Percentiles rank a stretch among this genome's conserved stretches.
These are phyloP conservation scores for Lithobius niger DNA, from an alignment of 1,140 invertebrate species.

Conservation along the genomic window DNA sequence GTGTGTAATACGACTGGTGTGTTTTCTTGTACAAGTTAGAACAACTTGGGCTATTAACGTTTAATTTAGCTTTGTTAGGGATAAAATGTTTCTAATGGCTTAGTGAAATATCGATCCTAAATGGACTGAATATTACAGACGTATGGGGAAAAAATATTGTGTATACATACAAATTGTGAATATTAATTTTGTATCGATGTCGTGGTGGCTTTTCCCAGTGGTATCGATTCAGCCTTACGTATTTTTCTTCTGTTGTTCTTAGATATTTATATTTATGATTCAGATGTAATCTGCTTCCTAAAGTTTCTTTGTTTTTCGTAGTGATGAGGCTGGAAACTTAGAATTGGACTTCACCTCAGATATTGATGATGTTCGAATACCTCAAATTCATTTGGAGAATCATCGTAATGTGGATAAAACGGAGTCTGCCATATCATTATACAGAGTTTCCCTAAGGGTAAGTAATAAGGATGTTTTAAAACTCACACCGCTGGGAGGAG, in stretches of 20 bases:
- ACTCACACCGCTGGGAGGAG: background rate
- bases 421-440: background rate
- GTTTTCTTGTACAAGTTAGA: too few species aligned
- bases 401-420: background rate
- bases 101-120: too few species aligned
- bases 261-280: background rate
- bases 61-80: too few species aligned
- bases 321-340: background rate
- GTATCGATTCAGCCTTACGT: too few species aligned
- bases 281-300: too few species aligned
- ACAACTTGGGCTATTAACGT: too few species aligned
- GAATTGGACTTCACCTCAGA: background rate
- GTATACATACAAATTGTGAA: background rate
- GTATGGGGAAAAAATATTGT: too few species aligned
- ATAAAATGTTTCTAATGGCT: too few species aligned
- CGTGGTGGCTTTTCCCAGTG: too few species aligned
- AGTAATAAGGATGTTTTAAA: background rate
- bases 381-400: too few species aligned
- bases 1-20: too few species aligned
- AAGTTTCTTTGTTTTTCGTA: background rate
- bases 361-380: background rate
- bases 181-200: background rate
- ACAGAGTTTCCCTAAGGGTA: background rate
- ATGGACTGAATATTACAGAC: too few species aligned
- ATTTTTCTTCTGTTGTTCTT: background rate